These are phyloP conservation scores for Panonychus citri DNA, from an alignment of 1,140 invertebrate species.

Conservation along the genomic window DNA sequence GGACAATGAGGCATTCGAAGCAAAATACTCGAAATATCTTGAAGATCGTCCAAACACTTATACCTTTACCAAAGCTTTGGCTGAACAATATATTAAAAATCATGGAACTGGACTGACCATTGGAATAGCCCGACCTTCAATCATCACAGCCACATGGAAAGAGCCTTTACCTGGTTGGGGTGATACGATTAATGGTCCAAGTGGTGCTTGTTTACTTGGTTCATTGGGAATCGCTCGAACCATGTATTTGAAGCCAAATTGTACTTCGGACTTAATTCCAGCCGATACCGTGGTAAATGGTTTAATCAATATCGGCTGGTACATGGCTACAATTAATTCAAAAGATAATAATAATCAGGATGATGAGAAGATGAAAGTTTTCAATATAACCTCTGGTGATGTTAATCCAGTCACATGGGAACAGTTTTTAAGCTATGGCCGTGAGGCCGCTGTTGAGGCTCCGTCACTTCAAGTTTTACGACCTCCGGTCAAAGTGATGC, in stretches of 20 bases:
- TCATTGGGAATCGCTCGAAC: slow-evolving; percentile 21
- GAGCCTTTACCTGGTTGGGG: slow-evolving; percentile 33
- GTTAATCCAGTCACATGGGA: slow-evolving; percentile 4
- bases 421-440: slow-evolving; percentile 1
- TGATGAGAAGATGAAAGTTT: not conserved
- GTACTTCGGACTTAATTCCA: not conserved
- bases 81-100: slow-evolving; percentile 55
- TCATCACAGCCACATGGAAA: slow-evolving; percentile 37
- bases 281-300: not conserved
- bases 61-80: slow-evolving; percentile 53
- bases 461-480: slow-evolving; percentile 1
- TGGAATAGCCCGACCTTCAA: slow-evolving; percentile 65
- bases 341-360: not conserved
- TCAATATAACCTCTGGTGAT: slow-evolving; percentile 5
- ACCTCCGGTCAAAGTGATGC: not conserved
- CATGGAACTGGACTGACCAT: slow-evolving; percentile 63
- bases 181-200: slow-evolving; percentile 84
- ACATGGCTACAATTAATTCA: not conserved
- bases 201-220: slow-evolving; percentile 80
- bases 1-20: slow-evolving; percentile 3
- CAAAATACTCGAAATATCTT: slow-evolving; percentile 17
- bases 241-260: not conserved
- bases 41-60: slow-evolving; percentile 55
- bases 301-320: not conserved
- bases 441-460: not conserved